Percentiles rank a stretch among this genome's conserved stretches.
phyloP scores from a whole-genome alignment of 92 coral and sea anemone genomes.

The Diadumene lineata region DNA sequence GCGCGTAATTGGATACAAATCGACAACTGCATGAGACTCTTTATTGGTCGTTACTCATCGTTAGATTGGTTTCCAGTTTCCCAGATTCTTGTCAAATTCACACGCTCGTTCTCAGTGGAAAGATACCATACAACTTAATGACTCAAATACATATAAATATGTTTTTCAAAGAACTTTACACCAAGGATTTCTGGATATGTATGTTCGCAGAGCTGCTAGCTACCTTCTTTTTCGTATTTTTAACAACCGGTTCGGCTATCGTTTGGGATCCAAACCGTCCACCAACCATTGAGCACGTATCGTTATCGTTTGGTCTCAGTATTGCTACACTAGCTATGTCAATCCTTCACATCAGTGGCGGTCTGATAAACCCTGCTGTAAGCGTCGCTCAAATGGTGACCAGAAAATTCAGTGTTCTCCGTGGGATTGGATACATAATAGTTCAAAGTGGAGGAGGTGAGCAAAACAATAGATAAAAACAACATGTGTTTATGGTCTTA shows the following conservation, averaged over 20 bases:
- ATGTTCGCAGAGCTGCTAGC: conserved; percentile 76
- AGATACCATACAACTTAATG: too few species aligned
- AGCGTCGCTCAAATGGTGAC: conserved; percentile 75
- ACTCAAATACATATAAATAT: too few species aligned
- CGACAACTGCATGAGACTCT: too few species aligned
- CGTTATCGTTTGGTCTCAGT: conserved; percentile 84
- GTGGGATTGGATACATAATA: conserved; percentile 73
- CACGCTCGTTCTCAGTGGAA: too few species aligned
- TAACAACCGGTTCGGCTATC: conserved; percentile 86
- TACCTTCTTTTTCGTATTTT: conserved; percentile 84
- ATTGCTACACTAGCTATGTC: conserved; percentile 82
- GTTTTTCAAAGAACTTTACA: conserved; percentile 12
- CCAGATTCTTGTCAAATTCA: too few species aligned
- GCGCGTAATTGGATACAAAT: too few species aligned
- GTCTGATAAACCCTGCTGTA: conserved; percentile 94
- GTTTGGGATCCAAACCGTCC: conserved; percentile 66
- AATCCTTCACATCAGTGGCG: conserved; percentile 86
- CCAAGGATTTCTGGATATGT: conserved; percentile 76
- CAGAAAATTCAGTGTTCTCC: conserved; percentile 61
- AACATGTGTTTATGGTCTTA: too few species aligned
- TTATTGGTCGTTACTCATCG: too few species aligned
- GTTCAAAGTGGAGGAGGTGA: conserved; percentile 89
- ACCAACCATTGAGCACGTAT: conserved; percentile 75
- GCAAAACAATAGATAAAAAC: too few species aligned
- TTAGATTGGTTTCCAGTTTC: too few species aligned